Conservation (phyloP, 1,140 invertebrate species). For the Adelges cooleyi region DNA sequence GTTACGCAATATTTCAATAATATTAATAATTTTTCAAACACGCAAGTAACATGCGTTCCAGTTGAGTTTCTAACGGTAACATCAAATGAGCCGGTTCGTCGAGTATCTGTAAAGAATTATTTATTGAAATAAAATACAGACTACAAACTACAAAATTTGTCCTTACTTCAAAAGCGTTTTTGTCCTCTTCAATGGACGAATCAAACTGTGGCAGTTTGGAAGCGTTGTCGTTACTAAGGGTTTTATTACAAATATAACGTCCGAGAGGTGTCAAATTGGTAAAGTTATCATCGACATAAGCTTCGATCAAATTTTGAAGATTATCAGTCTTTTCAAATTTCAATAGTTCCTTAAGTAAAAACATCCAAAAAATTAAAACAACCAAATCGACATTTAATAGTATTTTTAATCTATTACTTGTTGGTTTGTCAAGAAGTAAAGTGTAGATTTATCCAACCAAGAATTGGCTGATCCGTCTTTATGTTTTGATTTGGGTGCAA, state of each 20-base stretch:
- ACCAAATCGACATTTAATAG: background rate
- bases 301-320: slow-evolving; percentile 9
- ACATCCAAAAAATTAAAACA: too few relatives aligned
- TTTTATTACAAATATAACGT: slow-evolving; percentile 11
- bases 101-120: slow-evolving; percentile 12
- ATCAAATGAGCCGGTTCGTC: slow-evolving; percentile 15
- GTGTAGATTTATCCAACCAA: slow-evolving; percentile 17
- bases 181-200: slow-evolving; percentile 10
- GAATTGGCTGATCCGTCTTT: background rate
- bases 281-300: slow-evolving; percentile 13
- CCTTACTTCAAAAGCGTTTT: slow-evolving; percentile 8
- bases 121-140: background rate
- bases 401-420: slow-evolving; percentile 10
- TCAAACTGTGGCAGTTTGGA: background rate
- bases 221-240: background rate
- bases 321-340: slow-evolving; percentile 20
- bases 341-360: slow-evolving; percentile 25
- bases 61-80: slow-evolving; percentile 14
- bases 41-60: slow-evolving; percentile 16
- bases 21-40: background rate
- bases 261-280: slow-evolving; percentile 11
- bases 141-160: background rate
- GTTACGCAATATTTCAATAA: too few relatives aligned
- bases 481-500: slow-evolving; percentile 11
- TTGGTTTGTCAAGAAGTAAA: slow-evolving; percentile 21